These are phyloP conservation scores for Seira musarum DNA, from an alignment of 2,888 invertebrate species.

Conservation along the genomic window DNA sequence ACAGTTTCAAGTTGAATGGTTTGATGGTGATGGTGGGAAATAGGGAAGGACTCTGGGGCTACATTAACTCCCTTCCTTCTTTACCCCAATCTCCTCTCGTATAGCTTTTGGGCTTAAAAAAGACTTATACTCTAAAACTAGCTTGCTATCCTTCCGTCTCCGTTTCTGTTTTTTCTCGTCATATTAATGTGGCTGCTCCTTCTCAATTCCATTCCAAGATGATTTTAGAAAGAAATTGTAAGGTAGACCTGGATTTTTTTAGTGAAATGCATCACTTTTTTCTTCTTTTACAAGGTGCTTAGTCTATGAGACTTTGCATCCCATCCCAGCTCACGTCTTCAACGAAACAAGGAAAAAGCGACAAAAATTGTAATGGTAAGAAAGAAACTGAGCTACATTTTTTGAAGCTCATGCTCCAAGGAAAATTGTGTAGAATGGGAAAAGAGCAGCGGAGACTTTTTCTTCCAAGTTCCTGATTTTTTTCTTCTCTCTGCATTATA, in stretches of 20 bases:
- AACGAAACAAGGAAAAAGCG: constrained; percentile 39
- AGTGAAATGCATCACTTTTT: constrained; percentile 50
- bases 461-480: neutral
- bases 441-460: neutral
- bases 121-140: neutral
- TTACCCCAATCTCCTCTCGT: constrained; percentile 44
- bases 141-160: constrained; percentile 38
- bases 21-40: constrained; percentile 62
- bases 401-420: neutral
- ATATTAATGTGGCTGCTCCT: neutral
- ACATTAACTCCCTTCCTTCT: constrained; percentile 60
- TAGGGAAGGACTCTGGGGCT: constrained; percentile 59
- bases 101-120: constrained; percentile 54
- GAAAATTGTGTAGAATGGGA: neutral
- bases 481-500: neutral
- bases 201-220: neutral
- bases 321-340: constrained; percentile 29
- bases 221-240: neutral
- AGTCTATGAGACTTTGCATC: constrained; percentile 42
- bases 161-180: constrained; percentile 19
- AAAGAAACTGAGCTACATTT: too few species aligned
- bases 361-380: constrained; percentile 35
- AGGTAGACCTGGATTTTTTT: constrained; percentile 10
- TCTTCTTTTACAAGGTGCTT: too few species aligned
- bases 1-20: constrained; percentile 57